Evolutionary conservation across 2,113 vertebrate species (phyloP).

Genomic region (Lophius piscatorius): DNA sequence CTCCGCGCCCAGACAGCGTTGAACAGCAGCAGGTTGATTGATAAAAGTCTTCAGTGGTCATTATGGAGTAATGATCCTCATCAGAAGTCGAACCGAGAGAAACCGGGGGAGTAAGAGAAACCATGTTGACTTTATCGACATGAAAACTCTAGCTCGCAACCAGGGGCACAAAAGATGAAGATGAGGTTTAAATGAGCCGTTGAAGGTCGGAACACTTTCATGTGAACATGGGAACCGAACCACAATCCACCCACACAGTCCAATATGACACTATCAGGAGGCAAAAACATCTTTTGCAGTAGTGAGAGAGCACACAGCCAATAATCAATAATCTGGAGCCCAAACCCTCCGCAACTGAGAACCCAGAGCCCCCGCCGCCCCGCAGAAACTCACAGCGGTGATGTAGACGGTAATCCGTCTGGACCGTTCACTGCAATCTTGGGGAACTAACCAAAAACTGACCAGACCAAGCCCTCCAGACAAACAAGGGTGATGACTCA

Average conservation of each 20-base stretch:
- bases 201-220: constrained; percentile 22
- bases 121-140: too few relatives aligned
- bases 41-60: constrained; percentile 21
- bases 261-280: not conserved
- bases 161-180: not conserved
- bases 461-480: too few relatives aligned
- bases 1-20: constrained; percentile 4
- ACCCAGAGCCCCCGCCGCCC: not conserved
- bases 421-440: constrained; percentile 17
- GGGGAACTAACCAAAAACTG: too few relatives aligned
- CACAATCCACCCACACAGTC: constrained; percentile 30
- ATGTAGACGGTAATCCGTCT: constrained; percentile 19
- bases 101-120: constrained; percentile 14
- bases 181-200: constrained; percentile 20
- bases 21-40: constrained; percentile 4
- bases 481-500: too few relatives aligned
- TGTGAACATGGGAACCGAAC: constrained; percentile 28
- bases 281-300: constrained; percentile 49
- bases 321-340: constrained; percentile 52
- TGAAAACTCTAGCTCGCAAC: too few relatives aligned
- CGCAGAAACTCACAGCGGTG: constrained; percentile 7
- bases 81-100: constrained; percentile 5
- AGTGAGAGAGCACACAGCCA: constrained; percentile 28
- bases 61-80: constrained; percentile 12
- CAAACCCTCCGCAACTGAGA: constrained; percentile 19